A percentile compares a stretch with the other conserved stretches of the same genome.
These are phyloP conservation scores for Acanthosepion lycidas DNA, from an alignment of 2,888 invertebrate species.

Conservation along the genomic window DNA sequence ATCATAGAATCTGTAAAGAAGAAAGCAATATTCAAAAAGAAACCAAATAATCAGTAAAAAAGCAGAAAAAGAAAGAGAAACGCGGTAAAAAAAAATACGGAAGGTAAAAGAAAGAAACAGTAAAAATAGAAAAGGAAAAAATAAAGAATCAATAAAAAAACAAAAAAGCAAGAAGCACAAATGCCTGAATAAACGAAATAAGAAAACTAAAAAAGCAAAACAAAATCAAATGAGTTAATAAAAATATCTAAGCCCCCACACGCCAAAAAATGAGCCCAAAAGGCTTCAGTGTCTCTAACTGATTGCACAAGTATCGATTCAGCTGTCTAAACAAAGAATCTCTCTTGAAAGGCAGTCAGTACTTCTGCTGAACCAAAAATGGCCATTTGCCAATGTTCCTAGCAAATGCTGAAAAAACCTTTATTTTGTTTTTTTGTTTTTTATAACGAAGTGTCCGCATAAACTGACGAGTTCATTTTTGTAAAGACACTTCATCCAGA, in stretches of 20 bases:
- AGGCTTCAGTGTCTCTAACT: neutral
- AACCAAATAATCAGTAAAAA: too few species aligned
- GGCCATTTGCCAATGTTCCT: neutral
- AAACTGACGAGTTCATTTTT: neutral
- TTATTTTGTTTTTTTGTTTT: neutral
- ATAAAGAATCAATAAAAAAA: neutral
- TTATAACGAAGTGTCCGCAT: neutral
- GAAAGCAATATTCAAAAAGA: too few species aligned
- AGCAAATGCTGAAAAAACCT: neutral
- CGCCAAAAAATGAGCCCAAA: neutral
- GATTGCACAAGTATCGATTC: neutral
- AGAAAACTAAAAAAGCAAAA: neutral
- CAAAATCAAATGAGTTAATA: neutral
- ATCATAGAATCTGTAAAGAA: too few species aligned
- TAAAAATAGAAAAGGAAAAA: neutral
- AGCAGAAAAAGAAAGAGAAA: neutral
- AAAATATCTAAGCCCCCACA: neutral
- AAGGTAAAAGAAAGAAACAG: neutral
- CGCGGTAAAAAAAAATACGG: accelerated
- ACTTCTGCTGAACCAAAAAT: neutral
- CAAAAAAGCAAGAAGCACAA: too few species aligned
- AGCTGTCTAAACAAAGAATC: neutral
- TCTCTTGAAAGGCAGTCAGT: neutral
- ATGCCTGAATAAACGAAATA: neutral
- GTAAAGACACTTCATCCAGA: neutral